Base-by-base conservation (phyloP, 2,797 vertebrate species). In the Lepilemur ruficaudatus region DNA sequence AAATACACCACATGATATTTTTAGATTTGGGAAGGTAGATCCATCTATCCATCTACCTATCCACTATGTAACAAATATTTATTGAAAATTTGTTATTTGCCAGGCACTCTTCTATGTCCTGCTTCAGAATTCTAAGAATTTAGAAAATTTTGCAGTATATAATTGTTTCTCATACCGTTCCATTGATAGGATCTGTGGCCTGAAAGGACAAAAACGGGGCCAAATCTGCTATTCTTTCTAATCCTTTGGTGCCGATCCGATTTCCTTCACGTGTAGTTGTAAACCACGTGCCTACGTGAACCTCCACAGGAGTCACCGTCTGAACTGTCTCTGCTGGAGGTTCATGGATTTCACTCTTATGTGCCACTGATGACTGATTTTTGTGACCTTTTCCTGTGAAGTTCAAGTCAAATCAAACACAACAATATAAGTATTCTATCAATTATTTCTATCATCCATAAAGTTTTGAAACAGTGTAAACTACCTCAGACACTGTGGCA, bases 221-320 rank as follows among this genome's bases (percentile, higher is more conserved):
- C 93, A 98, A 96, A 61, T 98, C 96, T 87, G 97, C 85, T 30
- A 98, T 87, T 84, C 50, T 98, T 92, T 97, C 96, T 4, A 96
- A 69, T 96, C 99, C 98, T 97, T 98, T 95, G 94, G 99, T 99
- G 95, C 98, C 99, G 86, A 99, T 98, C 88, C 94, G 99, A 69
- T 98, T 93, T 70, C 99, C 99, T 91, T 98, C 98, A 8, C 99
- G 99, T 75, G 99, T 98, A 3, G 99, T 99, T 22, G 99, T 99
- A 91, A 99, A 98, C 99, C 99, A 99, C 30, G 82, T 99, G 93
- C 98, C 98, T 97, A 92, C 94, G 78, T 92, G 84, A 78, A 67
- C 46, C 20, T 97, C 96, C 18, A 79, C 9, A 10, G 75, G 32
- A 20, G 95, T 97, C 43, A 81, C 55, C 59, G 38, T 84, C 73